These are phyloP conservation scores for Gavialis gangeticus DNA, from an alignment of 2,113 vertebrate species.

Conservation along the genomic window DNA sequence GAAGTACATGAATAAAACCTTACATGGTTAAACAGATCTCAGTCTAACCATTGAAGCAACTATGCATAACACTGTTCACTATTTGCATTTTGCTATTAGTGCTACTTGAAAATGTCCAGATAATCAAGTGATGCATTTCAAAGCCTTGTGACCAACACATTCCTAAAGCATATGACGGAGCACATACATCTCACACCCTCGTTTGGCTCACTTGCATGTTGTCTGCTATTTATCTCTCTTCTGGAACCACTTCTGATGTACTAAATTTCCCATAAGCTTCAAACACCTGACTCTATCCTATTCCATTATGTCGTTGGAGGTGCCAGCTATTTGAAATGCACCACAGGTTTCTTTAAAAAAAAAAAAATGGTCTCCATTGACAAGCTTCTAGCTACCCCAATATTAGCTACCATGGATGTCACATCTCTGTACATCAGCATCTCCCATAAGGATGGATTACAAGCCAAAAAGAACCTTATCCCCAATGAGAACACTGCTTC, in stretches of 20 bases:
- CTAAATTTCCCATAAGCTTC: background rate
- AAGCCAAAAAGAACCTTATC: no score
- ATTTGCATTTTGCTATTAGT: background rate
- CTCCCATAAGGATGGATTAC: no score
- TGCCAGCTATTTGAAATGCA: no score
- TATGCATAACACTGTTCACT: background rate
- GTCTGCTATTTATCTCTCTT: fast-evolving
- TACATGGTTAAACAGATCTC: background rate
- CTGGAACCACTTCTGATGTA: background rate
- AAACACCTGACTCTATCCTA: no score
- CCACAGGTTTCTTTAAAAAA: no score
- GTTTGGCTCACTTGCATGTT: background rate
- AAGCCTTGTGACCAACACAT: fast-evolving
- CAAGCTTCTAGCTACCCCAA: no score
- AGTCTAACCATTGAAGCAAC: background rate
- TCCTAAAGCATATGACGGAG: background rate
- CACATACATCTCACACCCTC: background rate
- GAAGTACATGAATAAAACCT: background rate
- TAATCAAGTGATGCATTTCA: background rate
- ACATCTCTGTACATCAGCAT: no score
- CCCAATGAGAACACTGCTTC: no score
- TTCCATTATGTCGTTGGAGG: no score
- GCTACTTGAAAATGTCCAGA: background rate
- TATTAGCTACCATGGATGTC: no score
- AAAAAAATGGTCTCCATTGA: no score